Percentiles rank a stretch among this genome's conserved stretches.
phyloP scores from a whole-genome alignment of 2,888 invertebrate genomes.

The Synanthedon formicaeformis region DNA sequence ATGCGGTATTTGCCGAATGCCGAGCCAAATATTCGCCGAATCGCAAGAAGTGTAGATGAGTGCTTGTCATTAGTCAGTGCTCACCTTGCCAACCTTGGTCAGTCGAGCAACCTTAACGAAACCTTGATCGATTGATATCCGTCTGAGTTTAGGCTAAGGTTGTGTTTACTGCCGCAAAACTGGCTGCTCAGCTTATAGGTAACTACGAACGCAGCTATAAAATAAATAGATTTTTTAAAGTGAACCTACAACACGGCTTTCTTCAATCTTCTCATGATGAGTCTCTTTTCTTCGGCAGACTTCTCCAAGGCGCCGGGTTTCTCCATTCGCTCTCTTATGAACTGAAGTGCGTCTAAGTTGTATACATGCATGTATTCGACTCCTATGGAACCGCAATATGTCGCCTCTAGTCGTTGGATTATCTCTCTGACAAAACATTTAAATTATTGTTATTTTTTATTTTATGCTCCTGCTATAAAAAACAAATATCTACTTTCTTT shows the following conservation, averaged over 20 bases:
- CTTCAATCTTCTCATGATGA: slow-evolving; percentile 76
- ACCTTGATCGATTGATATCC: too few relatives aligned
- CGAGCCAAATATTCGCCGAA: too few relatives aligned
- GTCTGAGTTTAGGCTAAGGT: neutral
- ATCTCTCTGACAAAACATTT: slow-evolving; percentile 66
- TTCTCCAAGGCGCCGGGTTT: slow-evolving; percentile 71
- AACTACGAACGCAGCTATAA: neutral
- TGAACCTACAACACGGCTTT: slow-evolving; percentile 72
- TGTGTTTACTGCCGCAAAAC: too few relatives aligned
- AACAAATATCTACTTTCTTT: too few relatives aligned
- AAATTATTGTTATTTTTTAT: too few relatives aligned
- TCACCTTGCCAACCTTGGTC: too few relatives aligned
- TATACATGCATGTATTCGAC: slow-evolving; percentile 83
- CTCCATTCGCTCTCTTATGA: slow-evolving; percentile 78
- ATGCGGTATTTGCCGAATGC: too few relatives aligned
- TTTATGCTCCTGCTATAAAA: too few relatives aligned
- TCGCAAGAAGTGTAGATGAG: too few relatives aligned
- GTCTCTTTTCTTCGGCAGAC: slow-evolving; percentile 72
- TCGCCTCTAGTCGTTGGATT: slow-evolving; percentile 72
- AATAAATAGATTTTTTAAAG: neutral
- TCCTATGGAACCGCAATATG: slow-evolving; percentile 80
- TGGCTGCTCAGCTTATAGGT: neutral
- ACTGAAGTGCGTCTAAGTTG: slow-evolving; percentile 76
- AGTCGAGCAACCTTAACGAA: too few relatives aligned
- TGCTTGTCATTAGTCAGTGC: too few relatives aligned